phyloP scores from a whole-genome alignment of 2,797 vertebrate species.

The Otolemur crassicaudatus region DNA sequence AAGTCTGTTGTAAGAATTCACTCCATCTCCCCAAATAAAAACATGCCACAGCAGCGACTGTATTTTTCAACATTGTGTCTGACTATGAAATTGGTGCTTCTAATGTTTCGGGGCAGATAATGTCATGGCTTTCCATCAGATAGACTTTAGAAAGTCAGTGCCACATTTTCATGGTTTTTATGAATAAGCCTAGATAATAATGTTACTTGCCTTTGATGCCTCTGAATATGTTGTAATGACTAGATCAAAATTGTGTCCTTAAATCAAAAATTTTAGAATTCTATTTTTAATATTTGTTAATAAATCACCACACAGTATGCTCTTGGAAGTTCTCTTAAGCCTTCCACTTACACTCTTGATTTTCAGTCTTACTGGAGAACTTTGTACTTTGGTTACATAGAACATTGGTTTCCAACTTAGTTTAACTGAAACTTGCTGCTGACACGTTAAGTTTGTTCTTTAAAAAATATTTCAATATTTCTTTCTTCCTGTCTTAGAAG shows the following conservation, averaged over 20 bases:
- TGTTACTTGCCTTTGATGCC: not conserved
- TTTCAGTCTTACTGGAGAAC: constrained; percentile 47
- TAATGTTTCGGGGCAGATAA: not conserved
- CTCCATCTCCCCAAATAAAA: not conserved
- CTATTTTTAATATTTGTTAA: constrained; percentile 58
- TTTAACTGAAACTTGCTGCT: constrained; percentile 75
- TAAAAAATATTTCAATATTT: constrained; percentile 23
- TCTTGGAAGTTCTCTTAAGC: constrained; percentile 16
- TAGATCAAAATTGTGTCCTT: constrained; percentile 45
- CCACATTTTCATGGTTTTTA: not conserved
- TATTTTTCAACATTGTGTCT: not conserved
- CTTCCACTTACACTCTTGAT: not conserved
- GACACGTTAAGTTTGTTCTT: constrained; percentile 72
- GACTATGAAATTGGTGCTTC: not conserved
- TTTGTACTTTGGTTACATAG: constrained; percentile 32
- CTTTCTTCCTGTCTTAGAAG: constrained; percentile 42
- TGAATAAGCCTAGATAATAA: not conserved
- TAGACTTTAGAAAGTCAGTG: not conserved
- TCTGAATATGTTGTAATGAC: constrained; percentile 41
- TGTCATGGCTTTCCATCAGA: not conserved
- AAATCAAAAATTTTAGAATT: constrained; percentile 39
- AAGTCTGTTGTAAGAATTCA: constrained; percentile 31
- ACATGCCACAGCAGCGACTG: not conserved
- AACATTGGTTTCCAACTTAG: constrained; percentile 53
- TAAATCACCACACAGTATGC: not conserved